phyloP scores from a whole-genome alignment of 2,888 invertebrate species.

The Rambutsinella grinnellia region DNA sequence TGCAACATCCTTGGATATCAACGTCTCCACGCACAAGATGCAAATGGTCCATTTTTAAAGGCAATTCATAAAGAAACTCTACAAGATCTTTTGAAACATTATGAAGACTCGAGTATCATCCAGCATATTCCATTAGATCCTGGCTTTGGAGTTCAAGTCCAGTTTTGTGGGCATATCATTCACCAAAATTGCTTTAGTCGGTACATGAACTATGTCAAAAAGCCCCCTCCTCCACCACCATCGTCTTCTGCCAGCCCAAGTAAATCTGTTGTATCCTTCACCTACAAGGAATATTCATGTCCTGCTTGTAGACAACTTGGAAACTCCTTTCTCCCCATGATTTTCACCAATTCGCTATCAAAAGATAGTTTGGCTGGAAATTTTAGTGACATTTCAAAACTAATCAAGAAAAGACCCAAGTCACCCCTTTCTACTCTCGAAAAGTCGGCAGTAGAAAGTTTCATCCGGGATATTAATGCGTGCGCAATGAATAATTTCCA shows the following conservation, averaged over 20 bases:
- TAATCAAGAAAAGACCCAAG: constrained; percentile 42
- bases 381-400: constrained; percentile 35
- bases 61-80: constrained; percentile 22
- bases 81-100: constrained; percentile 31
- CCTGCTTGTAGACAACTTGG: constrained; percentile 57
- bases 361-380: constrained; percentile 1
- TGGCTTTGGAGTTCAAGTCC: constrained; percentile 52
- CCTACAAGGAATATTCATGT: constrained; percentile 53
- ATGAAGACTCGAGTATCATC: constrained; percentile 48
- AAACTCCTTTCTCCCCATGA: constrained; percentile 57
- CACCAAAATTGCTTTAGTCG: constrained; percentile 56
- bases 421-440: constrained; percentile 24
- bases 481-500: constrained; percentile 44
- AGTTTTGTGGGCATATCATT: constrained; percentile 60
- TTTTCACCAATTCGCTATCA: background rate
- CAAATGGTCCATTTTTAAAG: constrained; percentile 38
- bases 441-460: constrained; percentile 25
- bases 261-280: constrained; percentile 36
- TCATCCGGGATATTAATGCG: constrained; percentile 37
- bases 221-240: constrained; percentile 23
- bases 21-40: constrained; percentile 29
- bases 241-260: constrained; percentile 5
- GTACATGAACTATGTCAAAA: constrained; percentile 51
- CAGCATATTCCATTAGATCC: constrained; percentile 46
- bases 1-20: constrained; percentile 47